Conservation (phyloP, 2,888 invertebrate genomes). For the Temnothorax ravouxi region DNA sequence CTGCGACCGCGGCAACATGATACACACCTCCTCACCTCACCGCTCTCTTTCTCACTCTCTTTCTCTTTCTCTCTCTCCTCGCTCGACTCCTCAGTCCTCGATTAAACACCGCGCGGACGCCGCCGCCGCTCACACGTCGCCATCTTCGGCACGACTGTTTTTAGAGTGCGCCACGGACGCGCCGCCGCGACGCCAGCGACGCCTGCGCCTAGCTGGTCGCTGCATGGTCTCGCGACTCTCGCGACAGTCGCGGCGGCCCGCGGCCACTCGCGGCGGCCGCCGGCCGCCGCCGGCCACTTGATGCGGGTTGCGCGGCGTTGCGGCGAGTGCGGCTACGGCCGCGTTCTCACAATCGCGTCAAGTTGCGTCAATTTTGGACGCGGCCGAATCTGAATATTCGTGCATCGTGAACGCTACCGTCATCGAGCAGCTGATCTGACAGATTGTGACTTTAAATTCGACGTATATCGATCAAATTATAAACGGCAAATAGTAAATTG, state of each 20-base stretch:
- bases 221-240: too few species aligned
- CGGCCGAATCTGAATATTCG: not conserved
- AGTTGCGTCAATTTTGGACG: not conserved
- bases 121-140: constrained; percentile 82
- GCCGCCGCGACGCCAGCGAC: constrained; percentile 65
- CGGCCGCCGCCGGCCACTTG: too few species aligned
- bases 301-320: too few species aligned
- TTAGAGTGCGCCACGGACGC: constrained; percentile 82
- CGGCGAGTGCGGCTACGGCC: not conserved
- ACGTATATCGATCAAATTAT: not conserved
- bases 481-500: not conserved
- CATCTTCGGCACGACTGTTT: constrained; percentile 85
- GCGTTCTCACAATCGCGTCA: not conserved
- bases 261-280: not conserved
- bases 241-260: not conserved
- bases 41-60: constrained; percentile 57
- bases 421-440: constrained; percentile 4
- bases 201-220: not conserved
- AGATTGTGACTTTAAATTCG: not conserved
- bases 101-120: constrained; percentile 75
- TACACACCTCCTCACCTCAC: constrained; percentile 50
- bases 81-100: not conserved
- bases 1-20: constrained; percentile 81
- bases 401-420: not conserved
- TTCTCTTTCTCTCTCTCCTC: constrained; percentile 46